Percentiles rank a stretch among this genome's conserved stretches.
Evolutionary conservation across 2,888 invertebrate species (phyloP).

Genomic region (Conus canariensis): DNA sequence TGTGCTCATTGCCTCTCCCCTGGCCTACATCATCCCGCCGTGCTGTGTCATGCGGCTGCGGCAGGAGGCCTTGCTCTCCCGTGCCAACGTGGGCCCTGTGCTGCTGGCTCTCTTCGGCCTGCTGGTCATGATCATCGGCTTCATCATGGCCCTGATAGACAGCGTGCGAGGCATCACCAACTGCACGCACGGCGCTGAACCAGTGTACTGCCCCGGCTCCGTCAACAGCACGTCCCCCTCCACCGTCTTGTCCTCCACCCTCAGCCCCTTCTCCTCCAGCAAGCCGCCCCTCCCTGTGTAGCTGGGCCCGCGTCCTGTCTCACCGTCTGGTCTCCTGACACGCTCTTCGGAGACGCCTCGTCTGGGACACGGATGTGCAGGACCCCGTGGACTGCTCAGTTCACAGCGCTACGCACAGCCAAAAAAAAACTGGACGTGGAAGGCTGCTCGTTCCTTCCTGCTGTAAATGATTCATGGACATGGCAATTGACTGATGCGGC

Average conservation of each 20-base stretch:
- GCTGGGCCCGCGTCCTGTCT: not conserved
- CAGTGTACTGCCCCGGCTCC: slow-evolving; percentile 82
- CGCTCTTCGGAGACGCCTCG: not conserved
- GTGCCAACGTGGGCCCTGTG: slow-evolving; percentile 86
- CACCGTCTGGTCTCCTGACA: not conserved
- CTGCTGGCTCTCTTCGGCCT: slow-evolving; percentile 86
- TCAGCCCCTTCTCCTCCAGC: not conserved
- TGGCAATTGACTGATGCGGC: too few species aligned
- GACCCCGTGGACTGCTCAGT: too few species aligned
- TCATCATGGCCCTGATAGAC: slow-evolving; percentile 82
- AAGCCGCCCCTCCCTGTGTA: not conserved
- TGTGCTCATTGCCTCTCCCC: slow-evolving; percentile 88
- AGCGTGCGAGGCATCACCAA: slow-evolving; percentile 79
- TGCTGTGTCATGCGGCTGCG: slow-evolving; percentile 87
- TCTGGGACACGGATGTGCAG: not conserved
- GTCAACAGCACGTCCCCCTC: not conserved
- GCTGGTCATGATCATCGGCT: slow-evolving; percentile 83
- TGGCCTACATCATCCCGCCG: slow-evolving; percentile 90
- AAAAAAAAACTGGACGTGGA: too few species aligned
- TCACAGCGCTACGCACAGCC: too few species aligned
- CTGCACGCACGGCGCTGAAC: slow-evolving; percentile 85
- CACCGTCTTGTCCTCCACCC: not conserved
- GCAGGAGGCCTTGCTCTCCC: slow-evolving; percentile 84
- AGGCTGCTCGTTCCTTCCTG: too few species aligned
- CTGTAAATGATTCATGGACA: too few species aligned